phyloP scores from a whole-genome alignment of 2,888 invertebrate genomes.

The Tricholauxania praeusta region DNA sequence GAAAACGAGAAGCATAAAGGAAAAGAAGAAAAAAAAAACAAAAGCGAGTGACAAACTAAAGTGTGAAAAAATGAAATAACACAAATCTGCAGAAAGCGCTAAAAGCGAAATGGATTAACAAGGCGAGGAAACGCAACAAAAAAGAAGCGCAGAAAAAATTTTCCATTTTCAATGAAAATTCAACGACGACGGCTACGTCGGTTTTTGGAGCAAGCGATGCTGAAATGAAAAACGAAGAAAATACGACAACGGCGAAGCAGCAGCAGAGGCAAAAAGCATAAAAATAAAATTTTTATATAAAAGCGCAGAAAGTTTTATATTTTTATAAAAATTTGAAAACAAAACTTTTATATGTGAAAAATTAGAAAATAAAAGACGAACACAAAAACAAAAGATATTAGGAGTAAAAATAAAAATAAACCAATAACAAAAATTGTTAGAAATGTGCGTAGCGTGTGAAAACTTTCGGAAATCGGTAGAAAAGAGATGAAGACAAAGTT shows the following conservation, averaged over 20 bases:
- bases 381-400: conserved; percentile 7
- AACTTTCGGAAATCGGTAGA: background rate
- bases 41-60: conserved; percentile 40
- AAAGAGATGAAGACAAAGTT: background rate
- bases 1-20: conserved; percentile 4
- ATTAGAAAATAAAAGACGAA: conserved; percentile 1
- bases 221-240: conserved; percentile 40
- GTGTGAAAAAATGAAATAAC: conserved; percentile 17
- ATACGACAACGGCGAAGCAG: conserved; percentile 8
- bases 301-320: conserved; percentile 33
- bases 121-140: conserved; percentile 34
- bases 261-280: conserved; percentile 22
- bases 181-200: conserved; percentile 20
- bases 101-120: conserved; percentile 17
- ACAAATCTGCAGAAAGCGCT: background rate
- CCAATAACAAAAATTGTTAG: background rate
- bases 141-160: conserved; percentile 48
- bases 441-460: conserved; percentile 22
- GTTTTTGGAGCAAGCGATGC: conserved; percentile 33
- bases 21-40: conserved; percentile 30
- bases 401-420: conserved; percentile 3
- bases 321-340: conserved; percentile 32
- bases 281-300: conserved; percentile 42
- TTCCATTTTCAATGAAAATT: conserved; percentile 55
- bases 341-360: conserved; percentile 9